Conservation (phyloP, 2,888 invertebrate genomes). For the Subacronicta megacephala region DNA sequence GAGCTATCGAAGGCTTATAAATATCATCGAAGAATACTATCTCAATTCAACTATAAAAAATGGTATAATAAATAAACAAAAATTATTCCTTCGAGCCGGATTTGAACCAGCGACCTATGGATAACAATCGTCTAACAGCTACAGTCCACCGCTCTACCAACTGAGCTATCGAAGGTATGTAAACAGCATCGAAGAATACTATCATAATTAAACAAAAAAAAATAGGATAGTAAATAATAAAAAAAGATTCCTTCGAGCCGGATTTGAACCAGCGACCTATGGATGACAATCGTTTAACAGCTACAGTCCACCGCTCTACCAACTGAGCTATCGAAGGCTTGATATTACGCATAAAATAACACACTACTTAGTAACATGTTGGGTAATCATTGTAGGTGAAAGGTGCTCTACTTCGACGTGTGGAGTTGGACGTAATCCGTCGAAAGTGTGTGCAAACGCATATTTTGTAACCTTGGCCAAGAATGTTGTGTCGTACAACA, state of each 20-base stretch:
- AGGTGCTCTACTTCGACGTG: too few relatives aligned
- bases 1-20: constrained; percentile 55
- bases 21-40: too few relatives aligned
- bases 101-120: constrained; percentile 91
- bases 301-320: constrained; percentile 89
- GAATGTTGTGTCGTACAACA: too few relatives aligned
- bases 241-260: constrained; percentile 86
- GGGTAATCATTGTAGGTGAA: too few relatives aligned
- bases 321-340: constrained; percentile 88
- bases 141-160: constrained; percentile 90
- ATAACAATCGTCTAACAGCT: constrained; percentile 74
- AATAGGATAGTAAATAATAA: not conserved
- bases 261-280: constrained; percentile 91
- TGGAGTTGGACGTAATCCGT: too few relatives aligned
- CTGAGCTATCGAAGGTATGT: constrained; percentile 90
- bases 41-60: too few relatives aligned
- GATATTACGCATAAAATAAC: not conserved
- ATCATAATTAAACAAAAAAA: too few relatives aligned
- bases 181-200: too few relatives aligned
- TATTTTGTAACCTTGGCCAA: too few relatives aligned
- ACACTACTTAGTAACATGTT: too few relatives aligned
- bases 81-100: constrained; percentile 90
- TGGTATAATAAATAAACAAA: constrained; percentile 22
- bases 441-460: too few relatives aligned
- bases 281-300: constrained; percentile 74